These are phyloP conservation scores for Pterobdella sp. DNA, from an alignment of 2,888 invertebrate species.

Conservation along the genomic window DNA sequence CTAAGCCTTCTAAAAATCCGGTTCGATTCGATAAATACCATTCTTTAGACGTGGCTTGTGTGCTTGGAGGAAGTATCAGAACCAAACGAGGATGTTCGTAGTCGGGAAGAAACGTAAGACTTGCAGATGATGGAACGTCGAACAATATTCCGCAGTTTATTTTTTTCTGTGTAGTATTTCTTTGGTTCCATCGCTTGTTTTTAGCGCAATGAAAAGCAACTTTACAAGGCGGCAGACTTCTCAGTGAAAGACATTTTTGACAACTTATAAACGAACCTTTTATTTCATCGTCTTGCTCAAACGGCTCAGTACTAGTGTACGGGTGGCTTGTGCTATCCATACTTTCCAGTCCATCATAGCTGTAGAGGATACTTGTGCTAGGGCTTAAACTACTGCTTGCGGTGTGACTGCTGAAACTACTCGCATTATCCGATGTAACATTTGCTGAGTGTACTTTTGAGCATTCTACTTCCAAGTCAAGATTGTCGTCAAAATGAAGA, in stretches of 20 bases:
- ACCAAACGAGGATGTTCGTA: conserved; percentile 40
- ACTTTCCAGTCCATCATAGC: conserved; percentile 32
- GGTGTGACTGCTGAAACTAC: conserved; percentile 34
- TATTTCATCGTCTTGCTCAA: conserved; percentile 28
- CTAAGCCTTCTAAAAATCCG: conserved; percentile 40
- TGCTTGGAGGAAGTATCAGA: conserved; percentile 39
- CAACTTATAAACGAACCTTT: conserved; percentile 35
- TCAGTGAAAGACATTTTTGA: conserved; percentile 38
- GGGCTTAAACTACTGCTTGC: conserved; percentile 31
- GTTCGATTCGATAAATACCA: conserved; percentile 39
- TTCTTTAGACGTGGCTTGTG: conserved; percentile 36
- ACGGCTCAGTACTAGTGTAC: not conserved
- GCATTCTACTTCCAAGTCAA: conserved; percentile 35
- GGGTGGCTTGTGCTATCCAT: conserved; percentile 27
- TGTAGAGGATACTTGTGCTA: conserved; percentile 31
- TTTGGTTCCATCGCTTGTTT: conserved; percentile 39
- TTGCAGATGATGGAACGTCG: conserved; percentile 31
- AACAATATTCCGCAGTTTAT: conserved; percentile 34
- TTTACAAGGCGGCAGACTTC: conserved; percentile 35
- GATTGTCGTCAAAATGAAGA: conserved; percentile 38
- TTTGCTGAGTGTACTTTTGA: conserved; percentile 28
- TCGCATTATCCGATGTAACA: conserved; percentile 35
- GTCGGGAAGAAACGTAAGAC: conserved; percentile 36
- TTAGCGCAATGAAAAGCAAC: conserved; percentile 35
- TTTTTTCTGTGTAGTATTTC: conserved; percentile 29